A percentile compares a stretch with the other conserved stretches of the same genome.
Conservation (phyloP, 2,113 vertebrate genomes). For the Dipodomys spectabilis region DNA sequence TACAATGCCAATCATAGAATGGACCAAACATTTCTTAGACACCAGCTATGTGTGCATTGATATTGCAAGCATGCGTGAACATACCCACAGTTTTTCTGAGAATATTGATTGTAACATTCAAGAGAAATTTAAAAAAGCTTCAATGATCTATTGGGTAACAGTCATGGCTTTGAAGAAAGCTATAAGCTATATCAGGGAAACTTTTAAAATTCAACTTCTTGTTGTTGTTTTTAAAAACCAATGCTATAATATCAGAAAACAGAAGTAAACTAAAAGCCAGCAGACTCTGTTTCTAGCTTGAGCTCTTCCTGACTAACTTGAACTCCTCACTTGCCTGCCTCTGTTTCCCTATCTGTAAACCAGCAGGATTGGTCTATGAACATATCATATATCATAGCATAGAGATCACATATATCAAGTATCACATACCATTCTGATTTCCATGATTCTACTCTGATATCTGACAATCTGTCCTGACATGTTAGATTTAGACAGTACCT, state of each 20-base stretch:
- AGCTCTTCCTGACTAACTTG: background rate
- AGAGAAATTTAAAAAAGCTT: background rate
- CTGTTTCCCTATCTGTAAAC: background rate
- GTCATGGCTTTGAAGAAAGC: background rate
- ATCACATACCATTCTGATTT: background rate
- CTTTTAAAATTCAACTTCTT: background rate
- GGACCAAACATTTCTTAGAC: background rate
- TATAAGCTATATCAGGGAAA: accelerated
- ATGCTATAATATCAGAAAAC: background rate
- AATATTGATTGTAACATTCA: slow-evolving; percentile 11
- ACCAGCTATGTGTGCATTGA: background rate
- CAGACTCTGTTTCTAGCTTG: background rate
- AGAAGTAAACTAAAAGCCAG: background rate
- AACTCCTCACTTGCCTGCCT: background rate
- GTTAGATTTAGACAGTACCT: background rate
- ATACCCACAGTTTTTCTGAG: background rate
- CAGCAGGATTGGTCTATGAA: background rate
- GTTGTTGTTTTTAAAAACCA: background rate
- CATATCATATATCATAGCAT: background rate
- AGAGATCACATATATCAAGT: too few relatives aligned
- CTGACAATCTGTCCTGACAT: background rate
- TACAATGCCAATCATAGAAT: background rate
- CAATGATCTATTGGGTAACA: background rate
- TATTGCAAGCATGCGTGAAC: background rate
- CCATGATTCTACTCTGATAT: background rate